Conservation (phyloP, 2,113 vertebrate genomes). For the Charina bottae region DNA sequence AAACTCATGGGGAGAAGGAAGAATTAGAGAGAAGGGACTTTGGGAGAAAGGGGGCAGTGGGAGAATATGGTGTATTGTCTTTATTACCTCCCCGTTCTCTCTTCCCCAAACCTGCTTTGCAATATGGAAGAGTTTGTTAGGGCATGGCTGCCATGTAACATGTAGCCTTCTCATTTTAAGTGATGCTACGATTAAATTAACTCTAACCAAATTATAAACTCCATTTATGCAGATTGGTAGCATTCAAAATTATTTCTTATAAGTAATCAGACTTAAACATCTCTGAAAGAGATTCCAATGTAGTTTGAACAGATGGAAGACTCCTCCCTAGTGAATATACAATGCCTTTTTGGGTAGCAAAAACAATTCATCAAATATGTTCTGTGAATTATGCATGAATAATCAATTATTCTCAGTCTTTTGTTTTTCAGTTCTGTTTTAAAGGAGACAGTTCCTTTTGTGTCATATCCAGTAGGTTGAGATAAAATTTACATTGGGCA, state of each 20-base stretch:
- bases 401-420: constrained; percentile 29
- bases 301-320: constrained; percentile 26
- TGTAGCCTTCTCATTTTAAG: background rate
- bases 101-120: background rate
- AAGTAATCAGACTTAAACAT: background rate
- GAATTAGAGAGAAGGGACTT: background rate
- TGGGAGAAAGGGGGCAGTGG: background rate
- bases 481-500: constrained; percentile 2
- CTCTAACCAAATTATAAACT: background rate
- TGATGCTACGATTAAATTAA: background rate
- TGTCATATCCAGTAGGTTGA: background rate
- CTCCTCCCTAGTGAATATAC: constrained; percentile 7
- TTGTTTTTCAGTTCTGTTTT: constrained; percentile 10
- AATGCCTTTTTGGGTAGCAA: constrained; percentile 32
- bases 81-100: background rate
- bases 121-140: background rate
- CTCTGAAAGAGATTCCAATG: background rate
- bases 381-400: constrained; percentile 21
- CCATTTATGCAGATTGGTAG: background rate
- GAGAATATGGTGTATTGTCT: background rate
- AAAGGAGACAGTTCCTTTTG: background rate
- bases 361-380: constrained; percentile 22
- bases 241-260: constrained; percentile 20
- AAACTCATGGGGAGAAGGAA: background rate
- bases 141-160: background rate